Evolutionary conservation across 2,888 invertebrate species (phyloP).

Genomic region (Glaucopsyche alexis): DNA sequence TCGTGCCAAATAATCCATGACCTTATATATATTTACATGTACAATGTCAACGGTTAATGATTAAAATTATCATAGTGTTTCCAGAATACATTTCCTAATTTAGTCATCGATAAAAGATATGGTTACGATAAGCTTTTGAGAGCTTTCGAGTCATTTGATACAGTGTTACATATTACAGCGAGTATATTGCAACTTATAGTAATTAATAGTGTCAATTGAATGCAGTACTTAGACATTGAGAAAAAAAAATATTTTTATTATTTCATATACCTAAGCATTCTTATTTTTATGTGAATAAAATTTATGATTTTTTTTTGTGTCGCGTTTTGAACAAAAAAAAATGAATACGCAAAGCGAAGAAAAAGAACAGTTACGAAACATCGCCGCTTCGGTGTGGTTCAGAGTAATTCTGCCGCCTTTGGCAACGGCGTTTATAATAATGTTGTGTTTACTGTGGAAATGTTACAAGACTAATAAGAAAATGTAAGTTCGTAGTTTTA

Average conservation of each 20-base stretch:
- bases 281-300: no score
- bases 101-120: slow-evolving; percentile 9
- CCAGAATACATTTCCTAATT: neutral
- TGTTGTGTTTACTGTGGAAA: slow-evolving; percentile 51
- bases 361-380: neutral
- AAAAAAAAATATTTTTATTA: no score
- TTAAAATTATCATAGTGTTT: neutral
- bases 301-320: no score
- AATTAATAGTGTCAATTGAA: no score
- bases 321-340: neutral
- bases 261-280: no score
- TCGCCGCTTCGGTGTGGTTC: slow-evolving; percentile 9
- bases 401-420: slow-evolving; percentile 34
- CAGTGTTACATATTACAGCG: neutral
- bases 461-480: slow-evolving; percentile 55
- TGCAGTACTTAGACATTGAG: no score
- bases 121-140: neutral
- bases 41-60: neutral
- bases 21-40: neutral
- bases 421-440: slow-evolving; percentile 39
- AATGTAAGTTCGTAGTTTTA: slow-evolving; percentile 52
- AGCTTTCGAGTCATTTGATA: neutral
- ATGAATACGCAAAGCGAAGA: slow-evolving; percentile 28
- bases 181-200: neutral
- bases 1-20: neutral